Conservation (phyloP, 2,113 vertebrate genomes). For the Toxotes jaculatrix region DNA sequence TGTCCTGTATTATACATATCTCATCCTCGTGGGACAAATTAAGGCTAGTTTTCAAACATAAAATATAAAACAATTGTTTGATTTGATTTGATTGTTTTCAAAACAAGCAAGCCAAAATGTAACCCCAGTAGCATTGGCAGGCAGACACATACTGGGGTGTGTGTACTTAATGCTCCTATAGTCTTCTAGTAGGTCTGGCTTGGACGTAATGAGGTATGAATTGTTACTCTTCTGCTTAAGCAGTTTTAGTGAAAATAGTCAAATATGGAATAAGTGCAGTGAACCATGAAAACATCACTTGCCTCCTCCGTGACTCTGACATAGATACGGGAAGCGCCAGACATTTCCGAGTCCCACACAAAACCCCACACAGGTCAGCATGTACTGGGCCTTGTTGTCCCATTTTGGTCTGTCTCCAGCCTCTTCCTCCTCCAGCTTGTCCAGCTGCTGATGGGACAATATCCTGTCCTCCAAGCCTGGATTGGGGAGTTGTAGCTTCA, state of each 20-base stretch:
- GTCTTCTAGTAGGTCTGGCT: neutral
- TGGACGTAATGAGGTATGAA: neutral
- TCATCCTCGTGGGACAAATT: no score
- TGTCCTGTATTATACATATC: no score
- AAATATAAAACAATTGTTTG: neutral
- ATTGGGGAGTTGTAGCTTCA: conserved; percentile 88
- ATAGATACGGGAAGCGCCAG: conserved; percentile 94
- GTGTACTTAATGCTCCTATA: neutral
- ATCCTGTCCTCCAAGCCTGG: conserved; percentile 89
- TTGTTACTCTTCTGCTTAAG: neutral
- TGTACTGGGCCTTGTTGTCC: conserved; percentile 95
- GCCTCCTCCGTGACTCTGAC: conserved; percentile 97
- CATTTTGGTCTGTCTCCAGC: conserved; percentile 88
- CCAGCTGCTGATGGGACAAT: conserved; percentile 85
- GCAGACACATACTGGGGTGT: neutral
- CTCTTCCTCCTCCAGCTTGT: conserved; percentile 85
- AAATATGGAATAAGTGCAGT: neutral
- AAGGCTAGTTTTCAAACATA: no score
- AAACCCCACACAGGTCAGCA: conserved; percentile 94
- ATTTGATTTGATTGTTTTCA: no score
- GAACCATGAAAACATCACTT: conserved; percentile 54
- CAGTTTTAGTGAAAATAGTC: neutral
- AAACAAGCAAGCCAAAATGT: neutral
- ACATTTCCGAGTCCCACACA: conserved; percentile 95
- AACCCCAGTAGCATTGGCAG: neutral